These are phyloP conservation scores for Myotis planiceps DNA, from an alignment of 2,797 vertebrate genomes.

Conservation along the genomic window DNA sequence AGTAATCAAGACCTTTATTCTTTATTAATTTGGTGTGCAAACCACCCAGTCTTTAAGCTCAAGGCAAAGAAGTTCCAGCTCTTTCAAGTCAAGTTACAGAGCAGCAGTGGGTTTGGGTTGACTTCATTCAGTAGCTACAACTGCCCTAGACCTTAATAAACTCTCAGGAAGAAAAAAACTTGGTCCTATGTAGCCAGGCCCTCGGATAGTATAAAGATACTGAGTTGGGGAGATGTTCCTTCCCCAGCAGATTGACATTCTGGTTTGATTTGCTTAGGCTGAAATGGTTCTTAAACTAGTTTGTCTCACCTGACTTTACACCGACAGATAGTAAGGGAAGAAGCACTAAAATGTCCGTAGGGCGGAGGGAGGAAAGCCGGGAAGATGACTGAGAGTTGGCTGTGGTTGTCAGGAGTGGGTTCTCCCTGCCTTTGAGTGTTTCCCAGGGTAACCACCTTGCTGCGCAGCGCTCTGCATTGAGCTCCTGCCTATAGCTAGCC, in stretches of 20 bases:
- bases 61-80: not conserved
- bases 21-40: not conserved
- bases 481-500: not conserved
- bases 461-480: not conserved
- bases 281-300: constrained; percentile 14
- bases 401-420: not conserved
- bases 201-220: not conserved
- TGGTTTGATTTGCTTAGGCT: not conserved
- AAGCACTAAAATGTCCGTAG: not conserved
- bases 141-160: not conserved
- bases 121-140: not conserved
- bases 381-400: not conserved
- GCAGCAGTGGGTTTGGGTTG: not conserved
- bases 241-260: not conserved
- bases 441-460: not conserved
- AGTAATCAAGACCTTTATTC: not conserved
- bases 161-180: not conserved
- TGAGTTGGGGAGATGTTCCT: not conserved
- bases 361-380: not conserved
- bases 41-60: not conserved
- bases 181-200: not conserved
- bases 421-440: not conserved
- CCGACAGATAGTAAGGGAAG: not conserved
- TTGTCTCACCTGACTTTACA: not conserved
- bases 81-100: not conserved